Evolutionary conservation across 2,888 invertebrate species (phyloP), one percentile per base, ranked within the genome.

Genomic region (Mactromeris polynyma): DNA sequence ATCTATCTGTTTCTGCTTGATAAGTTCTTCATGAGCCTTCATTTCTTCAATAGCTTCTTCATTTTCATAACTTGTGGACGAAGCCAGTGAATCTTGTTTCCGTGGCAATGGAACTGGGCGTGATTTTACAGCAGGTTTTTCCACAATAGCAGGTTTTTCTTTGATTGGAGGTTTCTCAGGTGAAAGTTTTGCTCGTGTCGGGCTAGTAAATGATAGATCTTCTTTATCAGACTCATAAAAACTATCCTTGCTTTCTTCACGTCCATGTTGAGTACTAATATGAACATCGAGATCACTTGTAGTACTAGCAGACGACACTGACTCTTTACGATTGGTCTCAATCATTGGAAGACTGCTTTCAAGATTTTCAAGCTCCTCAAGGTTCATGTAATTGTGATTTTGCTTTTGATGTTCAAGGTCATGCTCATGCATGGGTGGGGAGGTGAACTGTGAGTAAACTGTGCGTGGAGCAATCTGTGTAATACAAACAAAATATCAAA

Each of bases 161-260:
- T 84, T 81, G 26, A 83, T 83, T 31, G 83, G 38, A 33, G 90
- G 90, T 33, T 85, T 87, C 9, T 79, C 42, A 21, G 81, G 81
- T 26, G 87, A 64, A 21, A 31, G 4, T 26, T 81, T 80, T 6
- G 87, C 19, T 26, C 83, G 85, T n/a, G 51, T 9, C 33, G 88
- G 86, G n/a, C 81, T 91, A 36, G 36, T 21, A 42, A 88, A 91
- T 6, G 90, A 90, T 31, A 88, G 26, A 21, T 91, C 90, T 31
- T 95, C 94, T n/a, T 94, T 94, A 85, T 95, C 95, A 85, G 94
- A 94, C 31, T 95, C 95, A 87, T 95, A 95, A 88, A 95, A 95
- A 87, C 95, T 95, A 88, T 95, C 95, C 77, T 94, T 92, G 36
- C 83, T 51, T 73, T 77, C 64, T 36, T n/a, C 26, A 36, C 77